phyloP scores from a whole-genome alignment of 2,888 invertebrate species.

The Notodonta dromedarius region DNA sequence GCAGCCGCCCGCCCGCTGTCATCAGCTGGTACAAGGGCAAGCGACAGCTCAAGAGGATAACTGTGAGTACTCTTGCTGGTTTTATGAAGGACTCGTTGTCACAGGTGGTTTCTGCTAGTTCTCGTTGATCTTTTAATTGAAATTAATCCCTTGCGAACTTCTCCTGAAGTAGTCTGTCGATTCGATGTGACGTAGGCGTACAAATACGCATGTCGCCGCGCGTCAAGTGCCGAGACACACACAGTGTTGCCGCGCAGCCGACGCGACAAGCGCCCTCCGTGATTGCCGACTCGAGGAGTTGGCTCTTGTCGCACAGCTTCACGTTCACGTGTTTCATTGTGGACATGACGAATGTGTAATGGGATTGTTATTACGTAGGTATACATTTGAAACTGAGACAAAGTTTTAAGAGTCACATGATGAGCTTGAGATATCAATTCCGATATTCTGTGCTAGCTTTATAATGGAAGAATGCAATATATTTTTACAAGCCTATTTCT shows the following conservation, averaged over 20 bases:
- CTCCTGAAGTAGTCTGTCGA: background rate
- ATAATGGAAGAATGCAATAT: too few relatives aligned
- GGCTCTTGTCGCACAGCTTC: background rate
- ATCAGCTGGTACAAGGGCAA: slow-evolving; percentile 96
- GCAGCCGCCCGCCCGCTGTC: slow-evolving; percentile 93
- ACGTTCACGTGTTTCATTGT: background rate
- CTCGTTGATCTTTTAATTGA: too few relatives aligned
- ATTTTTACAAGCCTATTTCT: too few relatives aligned
- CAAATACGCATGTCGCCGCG: background rate
- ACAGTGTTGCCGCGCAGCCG: slow-evolving; percentile 2
- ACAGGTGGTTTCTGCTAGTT: too few relatives aligned
- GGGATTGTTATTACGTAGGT: too few relatives aligned
- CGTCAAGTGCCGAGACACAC: slow-evolving; percentile 1
- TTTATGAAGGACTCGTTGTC: background rate
- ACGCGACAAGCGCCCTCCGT: background rate
- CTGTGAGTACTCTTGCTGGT: slow-evolving; percentile 79
- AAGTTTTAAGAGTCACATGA: too few relatives aligned
- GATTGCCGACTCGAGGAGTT: slow-evolving; percentile 3
- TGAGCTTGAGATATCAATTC: too few relatives aligned
- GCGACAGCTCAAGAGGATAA: slow-evolving; percentile 90
- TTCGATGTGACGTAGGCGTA: background rate
- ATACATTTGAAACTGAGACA: too few relatives aligned
- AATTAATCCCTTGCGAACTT: too few relatives aligned
- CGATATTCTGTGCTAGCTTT: too few relatives aligned
- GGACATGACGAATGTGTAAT: background rate